Conservation (phyloP, 1,140 invertebrate genomes). For the Drosophila erecta region DNA sequence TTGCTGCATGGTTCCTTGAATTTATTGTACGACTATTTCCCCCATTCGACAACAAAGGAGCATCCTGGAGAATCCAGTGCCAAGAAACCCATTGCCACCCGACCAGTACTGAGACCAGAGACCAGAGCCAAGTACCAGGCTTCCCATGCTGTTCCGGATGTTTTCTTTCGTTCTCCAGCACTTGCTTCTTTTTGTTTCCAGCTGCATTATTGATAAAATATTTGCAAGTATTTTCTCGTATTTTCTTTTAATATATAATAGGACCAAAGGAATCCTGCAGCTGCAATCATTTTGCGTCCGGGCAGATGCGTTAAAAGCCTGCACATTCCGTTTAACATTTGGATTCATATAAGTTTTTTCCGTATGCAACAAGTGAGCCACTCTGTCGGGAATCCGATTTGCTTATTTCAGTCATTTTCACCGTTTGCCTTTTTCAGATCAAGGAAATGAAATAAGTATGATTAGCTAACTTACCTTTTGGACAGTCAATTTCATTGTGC, state of each 20-base stretch:
- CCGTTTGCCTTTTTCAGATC: background rate
- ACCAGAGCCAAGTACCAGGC: conserved; percentile 1
- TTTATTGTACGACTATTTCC: conserved; percentile 49
- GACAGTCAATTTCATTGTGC: conserved; percentile 84
- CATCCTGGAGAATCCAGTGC: conserved; percentile 1
- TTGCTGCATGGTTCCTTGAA: conserved; percentile 40
- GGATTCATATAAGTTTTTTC: conserved; percentile 8
- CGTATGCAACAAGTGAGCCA: conserved; percentile 42
- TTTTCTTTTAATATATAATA: conserved; percentile 65
- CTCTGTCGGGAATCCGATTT: background rate
- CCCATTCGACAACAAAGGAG: background rate
- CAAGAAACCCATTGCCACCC: conserved; percentile 33
- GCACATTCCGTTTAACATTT: conserved; percentile 17
- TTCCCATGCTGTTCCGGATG: conserved; percentile 9
- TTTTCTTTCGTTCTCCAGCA: conserved; percentile 27
- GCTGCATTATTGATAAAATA: conserved; percentile 72
- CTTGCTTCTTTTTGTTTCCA: conserved; percentile 32
- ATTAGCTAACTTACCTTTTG: conserved; percentile 71
- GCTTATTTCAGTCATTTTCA: background rate
- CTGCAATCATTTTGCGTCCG: conserved; percentile 55
- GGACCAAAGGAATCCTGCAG: conserved; percentile 27
- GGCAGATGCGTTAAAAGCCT: conserved; percentile 56
- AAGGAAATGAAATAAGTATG: background rate
- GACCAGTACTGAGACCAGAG: conserved; percentile 1
- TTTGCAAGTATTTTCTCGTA: conserved; percentile 58